Conservation (phyloP, 2,113 vertebrate genomes). For the Antennarius striatus region DNA sequence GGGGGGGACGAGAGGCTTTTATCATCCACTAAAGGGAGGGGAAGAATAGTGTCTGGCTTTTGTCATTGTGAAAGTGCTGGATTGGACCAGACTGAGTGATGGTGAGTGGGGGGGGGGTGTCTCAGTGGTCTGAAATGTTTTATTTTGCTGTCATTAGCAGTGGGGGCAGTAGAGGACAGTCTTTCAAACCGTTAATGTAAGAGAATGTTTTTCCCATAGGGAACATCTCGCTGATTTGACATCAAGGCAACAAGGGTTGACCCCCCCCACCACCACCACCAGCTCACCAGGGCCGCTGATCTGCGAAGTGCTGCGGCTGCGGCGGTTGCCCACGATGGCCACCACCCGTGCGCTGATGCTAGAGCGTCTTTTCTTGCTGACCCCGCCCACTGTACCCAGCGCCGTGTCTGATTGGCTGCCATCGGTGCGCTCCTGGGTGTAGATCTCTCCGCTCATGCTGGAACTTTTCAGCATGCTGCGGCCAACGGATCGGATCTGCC, state of each 20-base stretch:
- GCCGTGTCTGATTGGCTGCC: constrained; percentile 98
- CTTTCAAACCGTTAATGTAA: background rate
- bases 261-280: background rate
- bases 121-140: background rate
- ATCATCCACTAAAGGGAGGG: constrained; percentile 54
- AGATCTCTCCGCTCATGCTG: constrained; percentile 95
- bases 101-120: constrained; percentile 17
- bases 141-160: background rate
- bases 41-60: constrained; percentile 27
- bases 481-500: constrained; percentile 88
- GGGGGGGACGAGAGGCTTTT: constrained; percentile 45
- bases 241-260: no score
- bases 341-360: constrained; percentile 96
- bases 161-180: background rate
- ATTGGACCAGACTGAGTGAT: constrained; percentile 1
- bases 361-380: constrained; percentile 93
- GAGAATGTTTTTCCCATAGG: no score
- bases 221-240: no score
- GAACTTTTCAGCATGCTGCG: constrained; percentile 95
- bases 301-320: constrained; percentile 95
- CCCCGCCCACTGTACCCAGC: constrained; percentile 88
- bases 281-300: constrained; percentile 95
- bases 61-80: constrained; percentile 9
- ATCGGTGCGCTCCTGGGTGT: constrained; percentile 91
- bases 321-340: constrained; percentile 89